phyloP scores from a whole-genome alignment of 2,888 invertebrate genomes.

The Allophyes oxyacanthae region DNA sequence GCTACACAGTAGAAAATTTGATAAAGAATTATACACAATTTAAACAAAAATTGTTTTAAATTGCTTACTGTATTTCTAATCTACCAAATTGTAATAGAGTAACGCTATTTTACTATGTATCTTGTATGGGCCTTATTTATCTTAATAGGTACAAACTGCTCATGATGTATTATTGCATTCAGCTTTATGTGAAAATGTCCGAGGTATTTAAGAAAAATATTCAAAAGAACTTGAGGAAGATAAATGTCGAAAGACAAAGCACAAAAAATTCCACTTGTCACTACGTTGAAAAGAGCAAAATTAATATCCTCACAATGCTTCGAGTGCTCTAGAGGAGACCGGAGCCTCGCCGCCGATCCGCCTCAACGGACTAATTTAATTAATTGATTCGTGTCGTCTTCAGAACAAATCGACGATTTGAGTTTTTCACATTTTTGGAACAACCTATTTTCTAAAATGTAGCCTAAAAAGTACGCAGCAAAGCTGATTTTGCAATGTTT shows the following conservation, averaged over 20 bases:
- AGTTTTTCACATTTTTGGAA: conserved; percentile 42
- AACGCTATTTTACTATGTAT: too few relatives aligned
- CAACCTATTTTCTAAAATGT: conserved; percentile 28
- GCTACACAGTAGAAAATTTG: background rate
- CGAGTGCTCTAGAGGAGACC: conserved; percentile 36
- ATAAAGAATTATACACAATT: too few relatives aligned
- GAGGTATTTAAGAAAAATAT: too few relatives aligned
- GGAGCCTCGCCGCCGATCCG: conserved; percentile 63
- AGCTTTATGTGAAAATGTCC: too few relatives aligned
- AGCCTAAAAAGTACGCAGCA: conserved; percentile 33
- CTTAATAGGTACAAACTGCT: too few relatives aligned
- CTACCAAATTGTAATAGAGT: background rate
- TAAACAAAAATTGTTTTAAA: background rate
- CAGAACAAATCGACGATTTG: conserved; percentile 55
- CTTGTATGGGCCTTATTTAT: too few relatives aligned
- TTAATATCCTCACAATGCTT: conserved; percentile 48
- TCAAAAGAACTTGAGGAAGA: conserved; percentile 3
- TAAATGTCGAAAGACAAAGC: conserved; percentile 15
- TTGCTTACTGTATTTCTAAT: background rate
- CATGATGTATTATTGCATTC: too few relatives aligned
- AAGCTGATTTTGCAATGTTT: conserved; percentile 42
- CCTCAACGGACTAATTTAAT: conserved; percentile 72
- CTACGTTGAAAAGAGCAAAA: conserved; percentile 42
- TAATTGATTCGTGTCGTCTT: conserved; percentile 74
- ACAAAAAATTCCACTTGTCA: conserved; percentile 14